These are phyloP conservation scores for Cryptotis parvus DNA, from an alignment of 2,113 vertebrate genomes.

Conservation along the genomic window DNA sequence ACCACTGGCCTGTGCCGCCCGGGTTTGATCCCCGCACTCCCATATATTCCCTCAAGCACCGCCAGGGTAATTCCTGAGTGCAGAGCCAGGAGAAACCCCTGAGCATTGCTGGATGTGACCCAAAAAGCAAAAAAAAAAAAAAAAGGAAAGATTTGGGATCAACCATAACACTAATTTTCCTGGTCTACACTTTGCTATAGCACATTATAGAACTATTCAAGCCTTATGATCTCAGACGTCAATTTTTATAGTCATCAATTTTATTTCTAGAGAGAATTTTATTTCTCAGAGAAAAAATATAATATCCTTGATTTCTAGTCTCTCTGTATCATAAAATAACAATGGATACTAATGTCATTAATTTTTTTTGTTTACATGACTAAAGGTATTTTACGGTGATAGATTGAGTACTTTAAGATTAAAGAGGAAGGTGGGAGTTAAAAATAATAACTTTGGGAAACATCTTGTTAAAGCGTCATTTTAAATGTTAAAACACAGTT, in stretches of 20 bases:
- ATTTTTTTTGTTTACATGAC: constrained; percentile 29
- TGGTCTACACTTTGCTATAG: background rate
- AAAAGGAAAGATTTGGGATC: background rate
- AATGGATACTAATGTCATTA: background rate
- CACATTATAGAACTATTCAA: background rate
- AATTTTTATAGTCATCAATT: background rate
- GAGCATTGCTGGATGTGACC: too few species aligned
- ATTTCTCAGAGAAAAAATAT: too few species aligned
- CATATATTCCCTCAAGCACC: too few species aligned
- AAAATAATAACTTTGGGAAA: background rate
- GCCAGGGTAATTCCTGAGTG: too few species aligned
- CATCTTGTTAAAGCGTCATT: background rate
- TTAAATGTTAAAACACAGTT: background rate
- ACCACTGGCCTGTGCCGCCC: too few species aligned
- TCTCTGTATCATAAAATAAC: background rate
- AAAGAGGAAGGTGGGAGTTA: background rate
- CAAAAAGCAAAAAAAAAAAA: too few species aligned
- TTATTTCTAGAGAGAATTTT: background rate
- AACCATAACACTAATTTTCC: background rate
- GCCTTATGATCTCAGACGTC: background rate
- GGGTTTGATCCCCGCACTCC: too few species aligned
- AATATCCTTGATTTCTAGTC: background rate
- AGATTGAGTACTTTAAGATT: background rate
- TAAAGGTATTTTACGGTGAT: background rate
- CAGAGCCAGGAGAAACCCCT: too few species aligned